These are phyloP conservation scores for Anoura caudifer DNA, from an alignment of 2,113 vertebrate genomes.

Conservation along the genomic window DNA sequence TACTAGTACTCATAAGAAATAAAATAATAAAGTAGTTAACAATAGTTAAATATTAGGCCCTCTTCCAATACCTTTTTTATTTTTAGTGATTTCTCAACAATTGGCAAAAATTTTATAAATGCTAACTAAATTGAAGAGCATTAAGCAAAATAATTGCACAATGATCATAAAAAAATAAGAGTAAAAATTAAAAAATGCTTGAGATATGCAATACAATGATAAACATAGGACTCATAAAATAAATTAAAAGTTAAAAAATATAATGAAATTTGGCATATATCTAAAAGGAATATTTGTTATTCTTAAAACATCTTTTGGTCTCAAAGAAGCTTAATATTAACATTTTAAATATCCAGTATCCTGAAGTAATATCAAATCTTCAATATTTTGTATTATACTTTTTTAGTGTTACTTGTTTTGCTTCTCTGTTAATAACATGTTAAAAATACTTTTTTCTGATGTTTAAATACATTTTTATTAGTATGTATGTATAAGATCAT, in stretches of 20 bases:
- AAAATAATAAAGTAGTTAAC: not conserved
- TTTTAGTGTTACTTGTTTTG: not conserved
- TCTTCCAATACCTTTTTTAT: not conserved
- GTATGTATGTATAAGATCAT: not conserved
- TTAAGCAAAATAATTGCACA: not conserved
- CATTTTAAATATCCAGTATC: not conserved
- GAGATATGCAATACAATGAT: not conserved
- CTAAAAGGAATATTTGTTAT: not conserved
- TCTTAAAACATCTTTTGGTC: not conserved
- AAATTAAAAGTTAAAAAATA: not conserved
- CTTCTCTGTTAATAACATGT: not conserved
- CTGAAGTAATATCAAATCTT: not conserved
- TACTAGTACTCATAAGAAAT: not conserved
- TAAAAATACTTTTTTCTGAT: not conserved
- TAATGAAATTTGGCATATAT: not conserved
- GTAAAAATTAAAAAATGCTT: not conserved
- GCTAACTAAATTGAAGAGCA: not conserved
- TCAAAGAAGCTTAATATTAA: not conserved
- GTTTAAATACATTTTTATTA: not conserved
- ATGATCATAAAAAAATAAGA: not conserved
- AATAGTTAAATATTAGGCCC: not conserved
- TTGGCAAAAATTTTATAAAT: not conserved
- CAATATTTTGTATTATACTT: not conserved
- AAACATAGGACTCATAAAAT: not conserved
- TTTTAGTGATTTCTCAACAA: not conserved